These are phyloP conservation scores for Miichthys miiuy DNA, from an alignment of 2,797 vertebrate genomes.

Conservation along the genomic window DNA sequence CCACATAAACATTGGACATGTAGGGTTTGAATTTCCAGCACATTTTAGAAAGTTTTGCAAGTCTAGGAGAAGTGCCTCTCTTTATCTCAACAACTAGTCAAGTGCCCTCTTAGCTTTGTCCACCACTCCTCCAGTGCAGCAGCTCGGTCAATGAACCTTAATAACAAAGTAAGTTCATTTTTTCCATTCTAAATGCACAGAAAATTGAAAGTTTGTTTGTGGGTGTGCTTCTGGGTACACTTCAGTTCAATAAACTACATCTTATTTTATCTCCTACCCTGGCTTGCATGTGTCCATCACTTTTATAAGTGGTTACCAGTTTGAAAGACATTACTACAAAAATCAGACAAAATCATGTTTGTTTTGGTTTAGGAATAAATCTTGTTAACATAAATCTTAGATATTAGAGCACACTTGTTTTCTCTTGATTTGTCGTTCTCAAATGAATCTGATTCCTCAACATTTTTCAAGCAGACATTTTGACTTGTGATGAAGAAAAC, in stretches of 20 bases:
- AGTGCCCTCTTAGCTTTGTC: constrained; percentile 3
- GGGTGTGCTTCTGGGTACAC: background rate
- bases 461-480: background rate
- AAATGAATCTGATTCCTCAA: background rate
- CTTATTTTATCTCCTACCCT: background rate
- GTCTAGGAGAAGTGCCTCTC: constrained; percentile 4
- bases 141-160: constrained; percentile 12
- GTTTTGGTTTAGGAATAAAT: background rate
- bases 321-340: background rate
- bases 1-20: background rate
- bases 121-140: background rate
- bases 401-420: background rate
- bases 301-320: background rate
- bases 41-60: background rate
- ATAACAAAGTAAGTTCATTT: constrained; percentile 1
- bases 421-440: background rate
- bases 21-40: background rate
- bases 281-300: background rate
- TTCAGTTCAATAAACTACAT: background rate
- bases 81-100: constrained; percentile 19
- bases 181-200: background rate
- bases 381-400: background rate
- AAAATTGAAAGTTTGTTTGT: background rate
- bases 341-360: background rate
- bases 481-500: background rate